phyloP scores from a whole-genome alignment of 1,140 invertebrate genomes.

The Macrobrachium rosenbergii region DNA sequence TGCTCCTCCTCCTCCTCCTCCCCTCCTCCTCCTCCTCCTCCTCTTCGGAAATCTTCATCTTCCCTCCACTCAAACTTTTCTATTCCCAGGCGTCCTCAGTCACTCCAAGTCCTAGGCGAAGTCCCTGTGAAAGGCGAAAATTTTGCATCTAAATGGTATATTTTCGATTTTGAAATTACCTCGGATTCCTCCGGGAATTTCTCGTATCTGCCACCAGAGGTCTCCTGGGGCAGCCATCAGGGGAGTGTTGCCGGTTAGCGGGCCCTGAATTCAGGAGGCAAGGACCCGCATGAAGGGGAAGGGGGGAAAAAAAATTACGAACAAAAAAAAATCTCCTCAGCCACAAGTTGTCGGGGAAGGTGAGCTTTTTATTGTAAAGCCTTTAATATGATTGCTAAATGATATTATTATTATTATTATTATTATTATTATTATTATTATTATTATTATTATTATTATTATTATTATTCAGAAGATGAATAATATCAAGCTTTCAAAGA shows the following conservation, averaged over 20 bases:
- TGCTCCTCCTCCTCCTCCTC: too few species aligned
- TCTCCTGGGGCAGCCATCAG: conserved; percentile 28
- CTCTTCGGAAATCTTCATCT: conserved; percentile 36
- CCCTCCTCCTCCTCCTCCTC: background rate
- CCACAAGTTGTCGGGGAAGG: too few species aligned
- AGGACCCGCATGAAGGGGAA: background rate
- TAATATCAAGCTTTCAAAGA: too few species aligned
- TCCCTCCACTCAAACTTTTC: conserved; percentile 57
- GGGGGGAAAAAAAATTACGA: too few species aligned
- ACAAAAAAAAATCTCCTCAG: too few species aligned
- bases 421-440: too few species aligned
- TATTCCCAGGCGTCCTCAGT: conserved; percentile 54
- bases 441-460: too few species aligned
- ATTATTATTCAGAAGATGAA: too few species aligned
- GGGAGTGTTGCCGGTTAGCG: conserved; percentile 15
- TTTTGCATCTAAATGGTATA: conserved; percentile 64
- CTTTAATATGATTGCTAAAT: too few species aligned
- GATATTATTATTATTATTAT: too few species aligned
- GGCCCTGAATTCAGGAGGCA: background rate
- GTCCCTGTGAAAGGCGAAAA: conserved; percentile 62
- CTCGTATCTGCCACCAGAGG: conserved; percentile 45
- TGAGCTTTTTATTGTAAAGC: too few species aligned
- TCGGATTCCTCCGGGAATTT: conserved; percentile 33
- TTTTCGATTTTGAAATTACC: conserved; percentile 64
- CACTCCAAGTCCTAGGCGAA: conserved; percentile 55